These are phyloP conservation scores for Zaprionus gabonicus DNA, from an alignment of 1,140 invertebrate genomes.

Conservation along the genomic window DNA sequence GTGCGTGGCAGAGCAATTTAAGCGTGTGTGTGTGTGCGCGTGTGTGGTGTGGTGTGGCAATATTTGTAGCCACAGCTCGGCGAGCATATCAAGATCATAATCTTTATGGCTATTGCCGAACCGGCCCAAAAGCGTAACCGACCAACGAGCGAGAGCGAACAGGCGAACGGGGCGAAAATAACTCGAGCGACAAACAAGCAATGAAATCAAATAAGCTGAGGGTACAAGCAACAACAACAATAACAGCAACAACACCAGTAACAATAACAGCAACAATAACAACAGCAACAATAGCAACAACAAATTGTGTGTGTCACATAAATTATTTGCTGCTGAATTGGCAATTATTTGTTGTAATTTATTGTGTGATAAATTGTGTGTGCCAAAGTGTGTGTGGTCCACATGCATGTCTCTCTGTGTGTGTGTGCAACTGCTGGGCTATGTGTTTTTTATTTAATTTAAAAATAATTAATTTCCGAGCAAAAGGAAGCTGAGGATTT, in stretches of 20 bases:
- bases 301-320: conserved; percentile 63
- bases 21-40: not conserved
- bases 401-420: conserved; percentile 3
- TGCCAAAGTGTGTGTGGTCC: conserved; percentile 15
- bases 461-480: conserved; percentile 61
- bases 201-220: conserved; percentile 58
- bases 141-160: conserved; percentile 16
- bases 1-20: conserved; percentile 37
- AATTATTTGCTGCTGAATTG: conserved; percentile 65
- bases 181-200: conserved; percentile 56
- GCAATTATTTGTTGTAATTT: conserved; percentile 68
- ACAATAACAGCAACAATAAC: conserved; percentile 14
- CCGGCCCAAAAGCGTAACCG: conserved; percentile 37
- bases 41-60: conserved; percentile 28
- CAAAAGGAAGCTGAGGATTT: conserved; percentile 38
- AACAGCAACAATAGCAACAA: conserved; percentile 41
- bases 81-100: conserved; percentile 60
- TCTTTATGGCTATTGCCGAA: conserved; percentile 58
- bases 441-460: conserved; percentile 57
- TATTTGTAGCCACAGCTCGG: conserved; percentile 47
- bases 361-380: conserved; percentile 61
- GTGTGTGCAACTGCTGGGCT: conserved; percentile 25
- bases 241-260: conserved; percentile 11
- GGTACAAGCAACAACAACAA: conserved; percentile 34
- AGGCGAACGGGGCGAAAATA: conserved; percentile 35